Evolutionary conservation across 2,797 vertebrate genomes (phyloP), one percentile per base, ranked within the genome.

Genomic region (Microctenopoma stevenorrisi): DNA sequence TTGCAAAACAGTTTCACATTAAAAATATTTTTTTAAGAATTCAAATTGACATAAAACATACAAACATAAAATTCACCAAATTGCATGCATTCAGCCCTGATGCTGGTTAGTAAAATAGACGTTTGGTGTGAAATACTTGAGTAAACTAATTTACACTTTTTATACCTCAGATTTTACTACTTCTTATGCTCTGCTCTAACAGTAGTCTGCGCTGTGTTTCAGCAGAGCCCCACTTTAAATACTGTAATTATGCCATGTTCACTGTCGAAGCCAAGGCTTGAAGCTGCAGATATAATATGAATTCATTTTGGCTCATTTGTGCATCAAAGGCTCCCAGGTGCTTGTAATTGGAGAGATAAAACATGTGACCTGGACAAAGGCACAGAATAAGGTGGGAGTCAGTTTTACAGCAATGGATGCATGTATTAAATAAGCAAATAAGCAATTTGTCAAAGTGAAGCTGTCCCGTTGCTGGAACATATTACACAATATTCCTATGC

Each of bases 331-430:
- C 11, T 54, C 53, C 78, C 47, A 55, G 59, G 58, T 55, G 33
- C 58, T 71, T 60, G 48, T 83, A 82, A 81, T 60, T 78, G 77
- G 58, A 68, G 47, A 57, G 43, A 68, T 75, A 56, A 84, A 81
- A 66, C 54, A 42, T 58, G 38, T 52, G 49, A 67, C 48, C 35
- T 67, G 50, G 48, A 74, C 65, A 64, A 7, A 5, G 40, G 65
- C 28, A 62, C 42, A 72, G 56, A 25, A 63, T 25, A 48, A 72
- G 28, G 5, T 25, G 16, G 38, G 15, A 4, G 30, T 63, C 6
- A 6, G 9, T 56, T 37, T 50, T 3, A 62, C 43, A 66, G 37
- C 63, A 30, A 73, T 16, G 15, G 15, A 49, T 57, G 7, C 12
- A 10, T 26, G 28, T 52, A 12, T 40, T 64, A 51, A 68, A 74